Evolutionary conservation across 2,888 invertebrate species (phyloP), one percentile per base, ranked within the genome.

Genomic region (Ceratothoa steindachneri): DNA sequence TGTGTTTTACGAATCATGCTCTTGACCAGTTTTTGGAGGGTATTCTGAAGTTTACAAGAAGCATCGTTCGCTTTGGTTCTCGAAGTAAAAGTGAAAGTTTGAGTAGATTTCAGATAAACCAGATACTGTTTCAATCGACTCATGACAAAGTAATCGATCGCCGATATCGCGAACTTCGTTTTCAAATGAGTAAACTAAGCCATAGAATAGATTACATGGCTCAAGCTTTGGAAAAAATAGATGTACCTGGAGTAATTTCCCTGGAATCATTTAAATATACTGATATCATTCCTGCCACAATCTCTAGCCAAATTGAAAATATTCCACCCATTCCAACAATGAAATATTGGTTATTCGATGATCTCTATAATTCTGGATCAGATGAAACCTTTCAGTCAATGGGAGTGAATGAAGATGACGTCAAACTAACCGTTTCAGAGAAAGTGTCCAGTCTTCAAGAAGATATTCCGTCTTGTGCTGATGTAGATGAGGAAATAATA

Each of bases 1-100:
- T 94, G 24, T 92, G 93, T 82, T 92, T 89, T 83, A 93, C 93
- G 5, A 94, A 95, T 85, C 92, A 93, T 83, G 93, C 93, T 3
- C 84, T 95, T 60, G 94, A 94, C 85, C 93, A 93, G 83, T 93
- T 94, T 83, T 84, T 94, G 41, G 89, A 91, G n/a, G 78, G 75
- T 15, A 79, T 79, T 71, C 64, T 51, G 0, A 15, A 60, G 1
- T 79, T 66, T 30, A 90, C 90, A 0, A 82, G 86, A 0, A 86
- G 86, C 74, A 86, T 93, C 74, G 85, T 91, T 0, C 86, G 92
- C 74, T 85, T 93, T 70, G 92, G 93, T 0, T 88, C 89, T 28
- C 89, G 90, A 82, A 89, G 90, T 1, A 89, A 89, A 81, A 88
- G 87, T 82, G 85, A 87, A 74, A 82, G 83, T 5, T 82, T 91